These are phyloP conservation scores for Uria lomvia DNA, from an alignment of 2,113 vertebrate species.

Conservation along the genomic window DNA sequence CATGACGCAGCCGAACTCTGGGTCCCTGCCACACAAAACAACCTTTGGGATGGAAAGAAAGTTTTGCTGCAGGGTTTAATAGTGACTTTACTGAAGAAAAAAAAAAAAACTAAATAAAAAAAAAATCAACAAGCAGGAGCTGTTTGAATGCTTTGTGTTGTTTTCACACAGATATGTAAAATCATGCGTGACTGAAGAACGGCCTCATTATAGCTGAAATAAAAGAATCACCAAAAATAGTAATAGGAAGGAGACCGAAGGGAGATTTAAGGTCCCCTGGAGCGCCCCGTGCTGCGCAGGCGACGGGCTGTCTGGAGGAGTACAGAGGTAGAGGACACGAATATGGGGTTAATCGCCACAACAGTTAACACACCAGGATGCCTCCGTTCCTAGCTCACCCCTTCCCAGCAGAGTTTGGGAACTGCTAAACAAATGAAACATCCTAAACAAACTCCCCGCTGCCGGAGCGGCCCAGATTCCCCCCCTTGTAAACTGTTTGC, in stretches of 20 bases:
- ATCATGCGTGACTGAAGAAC: neutral
- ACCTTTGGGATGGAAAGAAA: neutral
- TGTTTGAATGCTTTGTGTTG: too few relatives aligned
- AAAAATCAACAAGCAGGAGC: too few relatives aligned
- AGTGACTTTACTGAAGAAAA: accelerated
- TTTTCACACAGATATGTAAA: neutral
- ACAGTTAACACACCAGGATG: neutral
- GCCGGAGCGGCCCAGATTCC: neutral
- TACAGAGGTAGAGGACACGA: neutral
- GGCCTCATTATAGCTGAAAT: neutral
- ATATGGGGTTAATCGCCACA: neutral
- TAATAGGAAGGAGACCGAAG: neutral
- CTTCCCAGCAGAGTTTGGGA: neutral
- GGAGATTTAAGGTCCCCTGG: neutral
- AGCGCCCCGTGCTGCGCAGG: neutral
- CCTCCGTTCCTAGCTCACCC: neutral
- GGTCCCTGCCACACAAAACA: accelerated
- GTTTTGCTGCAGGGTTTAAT: neutral
- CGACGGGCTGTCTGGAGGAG: neutral
- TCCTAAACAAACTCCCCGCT: neutral
- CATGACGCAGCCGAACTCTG: slow-evolving; percentile 60
- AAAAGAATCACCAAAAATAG: neutral
- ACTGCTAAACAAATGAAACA: neutral
- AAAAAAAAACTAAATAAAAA: too few relatives aligned
- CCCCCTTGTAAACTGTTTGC: neutral